phyloP scores from a whole-genome alignment of 1,140 invertebrate species.

The Goniozus legneri region DNA sequence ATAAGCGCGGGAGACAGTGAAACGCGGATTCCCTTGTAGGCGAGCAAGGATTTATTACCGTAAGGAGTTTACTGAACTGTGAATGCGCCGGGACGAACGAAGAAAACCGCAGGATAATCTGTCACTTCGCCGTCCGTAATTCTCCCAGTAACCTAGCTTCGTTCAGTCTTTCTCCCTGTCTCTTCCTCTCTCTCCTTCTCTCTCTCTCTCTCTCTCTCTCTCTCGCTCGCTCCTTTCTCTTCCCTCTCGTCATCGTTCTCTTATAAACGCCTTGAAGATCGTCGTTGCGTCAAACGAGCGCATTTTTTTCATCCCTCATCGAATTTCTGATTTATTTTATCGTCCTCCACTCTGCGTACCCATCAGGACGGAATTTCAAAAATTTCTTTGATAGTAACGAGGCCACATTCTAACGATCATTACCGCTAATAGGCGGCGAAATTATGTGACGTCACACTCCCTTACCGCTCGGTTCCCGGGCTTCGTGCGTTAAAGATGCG shows the following conservation, averaged over 20 bases:
- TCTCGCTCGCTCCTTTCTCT: constrained; percentile 3
- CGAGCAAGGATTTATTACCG: constrained; percentile 30
- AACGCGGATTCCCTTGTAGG: too few species aligned
- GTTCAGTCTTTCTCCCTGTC: constrained; percentile 4
- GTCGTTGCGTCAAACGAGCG: too few species aligned
- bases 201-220: constrained; percentile 5
- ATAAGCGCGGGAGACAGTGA: too few species aligned
- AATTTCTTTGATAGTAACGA: too few species aligned
- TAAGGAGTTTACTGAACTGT: constrained; percentile 33
- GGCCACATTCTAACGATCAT: too few species aligned
- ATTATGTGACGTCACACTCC: constrained; percentile 24
- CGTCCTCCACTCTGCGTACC: too few species aligned
- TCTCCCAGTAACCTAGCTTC: constrained; percentile 7
- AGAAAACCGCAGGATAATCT: constrained; percentile 36
- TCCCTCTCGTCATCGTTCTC: constrained; percentile 12
- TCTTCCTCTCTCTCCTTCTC: neutral
- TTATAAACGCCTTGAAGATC: too few species aligned
- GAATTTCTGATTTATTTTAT: too few species aligned
- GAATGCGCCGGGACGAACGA: constrained; percentile 31
- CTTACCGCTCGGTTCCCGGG: neutral
- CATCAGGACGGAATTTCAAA: too few species aligned
- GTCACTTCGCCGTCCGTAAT: constrained; percentile 34
- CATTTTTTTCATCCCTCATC: too few species aligned
- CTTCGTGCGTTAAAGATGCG: constrained; percentile 20
- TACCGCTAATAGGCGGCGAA: constrained; percentile 27